phyloP scores from a whole-genome alignment of 1,140 invertebrate genomes.

The Druon quercuslanigerum region DNA sequence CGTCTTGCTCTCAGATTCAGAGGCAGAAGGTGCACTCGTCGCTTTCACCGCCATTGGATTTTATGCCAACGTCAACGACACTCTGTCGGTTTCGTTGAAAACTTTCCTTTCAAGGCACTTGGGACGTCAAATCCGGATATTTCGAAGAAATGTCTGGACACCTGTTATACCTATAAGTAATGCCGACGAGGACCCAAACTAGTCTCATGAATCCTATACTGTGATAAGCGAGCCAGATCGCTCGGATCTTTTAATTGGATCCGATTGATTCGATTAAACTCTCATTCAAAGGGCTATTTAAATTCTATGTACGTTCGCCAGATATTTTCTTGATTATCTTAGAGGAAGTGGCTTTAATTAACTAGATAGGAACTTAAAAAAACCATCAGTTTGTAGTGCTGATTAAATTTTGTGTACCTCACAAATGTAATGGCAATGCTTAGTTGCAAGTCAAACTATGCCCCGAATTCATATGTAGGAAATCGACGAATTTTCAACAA shows the following conservation, averaged over 20 bases:
- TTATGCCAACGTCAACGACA: conserved; percentile 38
- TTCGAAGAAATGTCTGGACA: conserved; percentile 34
- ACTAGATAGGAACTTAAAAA: not conserved
- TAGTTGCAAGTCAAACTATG: too few species aligned
- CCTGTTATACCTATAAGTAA: conserved; percentile 33
- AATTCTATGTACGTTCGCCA: conserved; percentile 32
- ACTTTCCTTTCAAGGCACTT: conserved; percentile 39
- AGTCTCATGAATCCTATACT: conserved; percentile 12
- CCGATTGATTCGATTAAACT: conserved; percentile 52
- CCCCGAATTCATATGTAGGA: too few species aligned
- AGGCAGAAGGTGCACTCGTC: conserved; percentile 1
- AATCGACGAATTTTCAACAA: too few species aligned
- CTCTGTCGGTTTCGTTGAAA: conserved; percentile 33
- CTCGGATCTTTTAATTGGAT: conserved; percentile 43
- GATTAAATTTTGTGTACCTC: not conserved
- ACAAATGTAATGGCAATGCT: too few species aligned
- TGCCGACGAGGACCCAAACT: conserved; percentile 10
- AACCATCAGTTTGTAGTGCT: not conserved
- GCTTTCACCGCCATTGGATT: conserved; percentile 36
- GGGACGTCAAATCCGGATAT: conserved; percentile 39
- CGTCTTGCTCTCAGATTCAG: conserved; percentile 15
- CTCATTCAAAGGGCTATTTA: conserved; percentile 38
- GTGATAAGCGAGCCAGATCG: conserved; percentile 1
- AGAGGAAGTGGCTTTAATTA: not conserved
- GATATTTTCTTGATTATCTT: not conserved